phyloP scores from a whole-genome alignment of 2,797 vertebrate genomes.

The Tokudaia tokunoshimensis region DNA sequence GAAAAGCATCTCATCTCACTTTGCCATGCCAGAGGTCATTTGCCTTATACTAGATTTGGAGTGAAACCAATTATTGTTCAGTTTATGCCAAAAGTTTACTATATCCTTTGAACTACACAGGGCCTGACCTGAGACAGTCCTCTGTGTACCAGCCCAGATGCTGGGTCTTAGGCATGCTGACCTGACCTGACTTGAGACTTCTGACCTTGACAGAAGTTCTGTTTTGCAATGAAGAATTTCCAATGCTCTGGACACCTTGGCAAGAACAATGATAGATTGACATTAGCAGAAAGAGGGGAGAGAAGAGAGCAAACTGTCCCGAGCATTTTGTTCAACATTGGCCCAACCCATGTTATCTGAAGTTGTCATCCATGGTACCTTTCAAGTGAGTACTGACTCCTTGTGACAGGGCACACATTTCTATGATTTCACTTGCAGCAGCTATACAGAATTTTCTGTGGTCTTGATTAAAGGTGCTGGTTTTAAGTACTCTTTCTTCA shows the following conservation, averaged over 20 bases:
- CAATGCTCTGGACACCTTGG: not conserved
- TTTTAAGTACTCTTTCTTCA: not conserved
- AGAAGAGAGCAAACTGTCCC: not conserved
- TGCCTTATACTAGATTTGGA: not conserved
- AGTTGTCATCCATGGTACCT: not conserved
- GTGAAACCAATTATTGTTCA: not conserved
- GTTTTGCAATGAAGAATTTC: not conserved
- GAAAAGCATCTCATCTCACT: not conserved
- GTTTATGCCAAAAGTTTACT: constrained; percentile 23
- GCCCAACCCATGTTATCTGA: not conserved
- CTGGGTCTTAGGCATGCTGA: not conserved
- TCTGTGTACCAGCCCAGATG: no score
- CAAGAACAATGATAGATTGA: not conserved
- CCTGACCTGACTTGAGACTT: not conserved
- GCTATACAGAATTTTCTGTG: constrained; percentile 21
- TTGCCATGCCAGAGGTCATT: not conserved
- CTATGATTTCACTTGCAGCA: not conserved
- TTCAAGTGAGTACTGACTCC: not conserved
- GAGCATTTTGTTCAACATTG: not conserved
- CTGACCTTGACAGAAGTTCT: not conserved
- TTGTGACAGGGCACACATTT: not conserved
- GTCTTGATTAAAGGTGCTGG: not conserved
- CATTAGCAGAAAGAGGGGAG: not conserved
- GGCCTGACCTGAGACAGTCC: not conserved
- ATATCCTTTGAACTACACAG: not conserved